These are phyloP conservation scores for Platycercus adscitus DNA, from an alignment of 2,113 vertebrate species.

Conservation along the genomic window DNA sequence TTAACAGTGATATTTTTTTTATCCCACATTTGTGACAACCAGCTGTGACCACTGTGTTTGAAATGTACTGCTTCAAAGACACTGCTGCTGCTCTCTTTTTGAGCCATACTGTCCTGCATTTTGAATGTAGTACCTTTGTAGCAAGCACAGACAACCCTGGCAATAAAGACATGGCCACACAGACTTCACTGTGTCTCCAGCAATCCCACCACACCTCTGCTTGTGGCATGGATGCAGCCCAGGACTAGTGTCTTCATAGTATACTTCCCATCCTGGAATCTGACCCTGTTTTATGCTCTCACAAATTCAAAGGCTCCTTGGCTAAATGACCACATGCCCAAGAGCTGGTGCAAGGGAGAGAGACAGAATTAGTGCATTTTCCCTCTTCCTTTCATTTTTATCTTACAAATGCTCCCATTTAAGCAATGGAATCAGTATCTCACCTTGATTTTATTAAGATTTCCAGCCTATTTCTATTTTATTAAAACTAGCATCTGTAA, in stretches of 20 bases:
- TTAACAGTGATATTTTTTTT: not conserved
- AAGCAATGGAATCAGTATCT: not conserved
- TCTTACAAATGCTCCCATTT: not conserved
- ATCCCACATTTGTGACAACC: not conserved
- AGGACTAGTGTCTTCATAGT: not conserved
- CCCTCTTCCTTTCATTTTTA: not conserved
- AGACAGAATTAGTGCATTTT: not conserved
- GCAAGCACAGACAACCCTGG: not conserved
- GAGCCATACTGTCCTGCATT: not conserved
- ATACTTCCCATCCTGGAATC: not conserved
- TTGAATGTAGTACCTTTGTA: not conserved
- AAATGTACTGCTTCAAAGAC: not conserved
- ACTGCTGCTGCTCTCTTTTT: not conserved
- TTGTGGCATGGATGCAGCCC: not conserved
- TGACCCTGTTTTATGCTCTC: not conserved
- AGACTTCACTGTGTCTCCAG: not conserved
- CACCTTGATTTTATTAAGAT: not conserved
- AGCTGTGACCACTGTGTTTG: too few species aligned
- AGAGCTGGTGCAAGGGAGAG: too few species aligned
- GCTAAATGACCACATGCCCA: too few species aligned
- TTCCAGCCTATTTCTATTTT: not conserved
- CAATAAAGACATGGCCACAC: not conserved
- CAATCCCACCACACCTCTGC: not conserved
- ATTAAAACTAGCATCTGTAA: not conserved
- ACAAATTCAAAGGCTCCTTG: not conserved